Conservation (phyloP, 2,888 invertebrate species). For the Anaspis maculata region DNA sequence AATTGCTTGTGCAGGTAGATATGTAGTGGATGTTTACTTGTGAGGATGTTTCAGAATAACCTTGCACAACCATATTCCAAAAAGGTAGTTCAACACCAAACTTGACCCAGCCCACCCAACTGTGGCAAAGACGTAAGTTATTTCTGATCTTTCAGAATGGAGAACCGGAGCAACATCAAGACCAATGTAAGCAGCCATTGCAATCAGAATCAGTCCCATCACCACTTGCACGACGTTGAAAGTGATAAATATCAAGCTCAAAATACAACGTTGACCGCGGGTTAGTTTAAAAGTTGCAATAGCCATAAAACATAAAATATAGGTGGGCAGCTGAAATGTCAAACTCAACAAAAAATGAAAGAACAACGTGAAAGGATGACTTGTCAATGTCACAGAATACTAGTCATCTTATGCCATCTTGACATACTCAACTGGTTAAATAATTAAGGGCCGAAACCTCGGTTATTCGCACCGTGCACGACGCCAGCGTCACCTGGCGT, state of each 20-base stretch:
- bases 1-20: conserved; percentile 1
- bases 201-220: conserved; percentile 31
- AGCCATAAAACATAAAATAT: too few species aligned
- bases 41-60: conserved; percentile 36
- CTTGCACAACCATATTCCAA: conserved; percentile 36
- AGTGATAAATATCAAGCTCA: conserved; percentile 27
- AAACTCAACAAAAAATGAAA: too few species aligned
- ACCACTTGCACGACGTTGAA: conserved; percentile 33
- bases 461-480: too few species aligned
- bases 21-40: conserved; percentile 29
- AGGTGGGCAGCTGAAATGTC: too few species aligned
- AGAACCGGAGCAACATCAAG: conserved; percentile 32
- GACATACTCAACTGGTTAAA: too few species aligned
- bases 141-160: conserved; percentile 38
- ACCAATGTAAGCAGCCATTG: conserved; percentile 34
- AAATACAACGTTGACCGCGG: conserved; percentile 24
- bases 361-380: too few species aligned
- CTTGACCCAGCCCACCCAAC: conserved; percentile 37
- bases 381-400: too few species aligned
- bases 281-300: conserved; percentile 9
- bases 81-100: conserved; percentile 34
- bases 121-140: conserved; percentile 37
- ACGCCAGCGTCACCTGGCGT: too few species aligned
- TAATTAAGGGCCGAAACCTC: too few species aligned
- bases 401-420: too few species aligned